Evolutionary conservation across 2,113 vertebrate genomes (phyloP), one percentile per base, ranked within the genome.

Genomic region (Atlantisia rogersi): DNA sequence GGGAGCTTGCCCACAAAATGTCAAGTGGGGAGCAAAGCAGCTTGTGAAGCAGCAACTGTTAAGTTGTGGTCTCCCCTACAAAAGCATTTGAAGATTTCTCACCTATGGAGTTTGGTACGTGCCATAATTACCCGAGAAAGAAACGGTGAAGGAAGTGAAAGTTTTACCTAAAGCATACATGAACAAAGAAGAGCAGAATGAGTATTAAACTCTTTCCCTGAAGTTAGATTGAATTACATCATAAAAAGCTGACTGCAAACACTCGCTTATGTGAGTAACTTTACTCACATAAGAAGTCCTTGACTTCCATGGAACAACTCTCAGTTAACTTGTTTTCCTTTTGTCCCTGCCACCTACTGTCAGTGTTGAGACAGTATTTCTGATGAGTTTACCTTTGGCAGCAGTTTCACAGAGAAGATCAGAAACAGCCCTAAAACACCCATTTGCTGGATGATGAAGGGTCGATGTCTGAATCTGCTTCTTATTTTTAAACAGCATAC

Each of bases 1-100:
- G n/a, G 40, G 74, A 95, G 22, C 32, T 74, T 79, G 63, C 55
- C 65, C 59, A 82, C 55, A 59, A 89, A 96, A 95, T 91, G 84
- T 84, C 88, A 87, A 46, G 28, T 39, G 53, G 44, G 31, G 26
- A 69, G 65, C 50, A 91, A 92, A 58, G 53, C 77, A 87, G 69
- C 65, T 78, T 60, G n/a, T 11, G 79, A 87, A 84, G 40, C 55
- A 65, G 31, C 62, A 64, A n/a, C 73, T 80, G 13, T 42, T 44
- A 31, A 62, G 16, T 21, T 86, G 39, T 65, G 48, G 18, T 76
- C 25, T 90, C 28, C 35, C 42, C n/a, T 48, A 2, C 2, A 8
- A 84, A 86, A 68, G 26, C 5, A 3, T 29, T 69, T 37, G 40
- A 69, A 96, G 91, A 86, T 25, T 79, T 82, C 58, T 86, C 20